phyloP scores from a whole-genome alignment of 2,888 invertebrate genomes.

The Drosophila mimetica region DNA sequence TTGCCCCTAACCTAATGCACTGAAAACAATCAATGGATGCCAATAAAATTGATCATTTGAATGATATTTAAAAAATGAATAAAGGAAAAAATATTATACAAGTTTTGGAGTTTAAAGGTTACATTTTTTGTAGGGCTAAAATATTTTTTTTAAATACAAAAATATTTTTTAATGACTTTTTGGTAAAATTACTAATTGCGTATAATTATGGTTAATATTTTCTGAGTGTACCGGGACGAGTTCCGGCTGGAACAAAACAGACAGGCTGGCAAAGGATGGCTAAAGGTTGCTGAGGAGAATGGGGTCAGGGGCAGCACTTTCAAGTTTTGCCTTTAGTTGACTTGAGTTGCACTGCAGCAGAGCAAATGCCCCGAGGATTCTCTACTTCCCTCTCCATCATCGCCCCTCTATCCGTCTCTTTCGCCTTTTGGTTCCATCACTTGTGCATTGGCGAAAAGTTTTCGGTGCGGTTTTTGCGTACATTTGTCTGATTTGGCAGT shows the following conservation, averaged over 20 bases:
- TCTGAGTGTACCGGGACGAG: conserved; percentile 3
- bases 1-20: conserved; percentile 20
- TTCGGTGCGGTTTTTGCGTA: conserved; percentile 73
- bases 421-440: conserved; percentile 45
- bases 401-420: background rate
- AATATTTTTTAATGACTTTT: background rate
- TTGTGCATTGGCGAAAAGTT: conserved; percentile 70
- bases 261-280: conserved; percentile 29
- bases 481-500: conserved; percentile 77
- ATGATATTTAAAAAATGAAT: no score
- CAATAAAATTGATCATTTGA: no score
- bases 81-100: no score
- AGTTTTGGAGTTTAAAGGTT: no score
- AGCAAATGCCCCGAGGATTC: conserved; percentile 48
- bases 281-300: conserved; percentile 13
- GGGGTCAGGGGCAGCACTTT: conserved; percentile 42
- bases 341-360: conserved; percentile 47
- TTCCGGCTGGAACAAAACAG: conserved; percentile 50
- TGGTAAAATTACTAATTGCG: background rate
- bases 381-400: conserved; percentile 4
- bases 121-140: no score
- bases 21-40: no score
- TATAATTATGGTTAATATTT: background rate
- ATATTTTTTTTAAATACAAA: background rate
- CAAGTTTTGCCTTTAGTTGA: conserved; percentile 45